A percentile compares a stretch with the other conserved stretches of the same genome.
Conservation (phyloP, 2,888 invertebrate species). For the Drosophila nr. medialis region DNA sequence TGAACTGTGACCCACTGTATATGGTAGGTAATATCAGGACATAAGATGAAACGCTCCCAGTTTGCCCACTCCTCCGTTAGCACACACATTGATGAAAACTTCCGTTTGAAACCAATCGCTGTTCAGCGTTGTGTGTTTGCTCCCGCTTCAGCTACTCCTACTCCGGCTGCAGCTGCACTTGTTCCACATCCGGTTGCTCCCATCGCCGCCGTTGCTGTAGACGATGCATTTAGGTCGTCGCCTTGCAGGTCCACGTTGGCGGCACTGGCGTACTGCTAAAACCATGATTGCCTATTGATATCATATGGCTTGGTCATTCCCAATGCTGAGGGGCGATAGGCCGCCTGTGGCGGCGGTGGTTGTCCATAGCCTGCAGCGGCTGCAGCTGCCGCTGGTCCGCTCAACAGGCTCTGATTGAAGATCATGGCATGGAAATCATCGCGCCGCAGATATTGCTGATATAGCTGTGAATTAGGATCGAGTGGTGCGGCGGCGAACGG, state of each 20-base stretch:
- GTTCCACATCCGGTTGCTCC: constrained; percentile 16
- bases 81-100: constrained; percentile 18
- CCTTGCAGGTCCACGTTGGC: constrained; percentile 77
- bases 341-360: constrained; percentile 88
- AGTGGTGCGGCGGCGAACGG: constrained; percentile 86
- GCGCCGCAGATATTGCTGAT: constrained; percentile 90
- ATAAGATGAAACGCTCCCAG: constrained; percentile 19
- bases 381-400: constrained; percentile 86
- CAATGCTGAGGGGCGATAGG: constrained; percentile 85
- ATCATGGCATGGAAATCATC: constrained; percentile 88
- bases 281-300: constrained; percentile 89
- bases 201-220: constrained; percentile 48
- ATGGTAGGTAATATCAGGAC: constrained; percentile 31
- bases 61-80: constrained; percentile 3
- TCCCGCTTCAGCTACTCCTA: constrained; percentile 15
- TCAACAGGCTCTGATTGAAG: constrained; percentile 83
- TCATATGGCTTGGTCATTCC: constrained; percentile 91
- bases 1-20: no score
- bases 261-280: constrained; percentile 85
- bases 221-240: constrained; percentile 68
- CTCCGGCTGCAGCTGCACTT: constrained; percentile 18
- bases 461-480: constrained; percentile 88
- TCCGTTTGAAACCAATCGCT: constrained; percentile 51
- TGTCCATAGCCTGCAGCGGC: constrained; percentile 88
- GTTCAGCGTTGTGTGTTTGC: constrained; percentile 31